These are phyloP conservation scores for Calypte anna DNA, from an alignment of 2,113 vertebrate species.

Conservation along the genomic window DNA sequence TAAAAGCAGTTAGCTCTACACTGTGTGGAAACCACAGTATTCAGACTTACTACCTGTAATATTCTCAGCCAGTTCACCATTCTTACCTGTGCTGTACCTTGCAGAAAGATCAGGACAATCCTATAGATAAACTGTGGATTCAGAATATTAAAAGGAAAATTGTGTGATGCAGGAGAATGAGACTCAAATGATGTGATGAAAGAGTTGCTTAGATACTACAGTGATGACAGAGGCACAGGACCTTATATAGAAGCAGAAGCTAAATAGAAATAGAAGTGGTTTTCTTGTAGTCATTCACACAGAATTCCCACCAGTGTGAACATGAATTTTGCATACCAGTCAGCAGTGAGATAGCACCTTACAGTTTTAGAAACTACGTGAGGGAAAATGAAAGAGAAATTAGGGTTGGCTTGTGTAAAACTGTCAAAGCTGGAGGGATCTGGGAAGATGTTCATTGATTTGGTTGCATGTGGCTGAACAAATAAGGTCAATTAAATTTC, in stretches of 20 bases:
- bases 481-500: neutral
- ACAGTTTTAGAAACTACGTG: neutral
- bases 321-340: neutral
- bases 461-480: neutral
- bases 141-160: neutral
- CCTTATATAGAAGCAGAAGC: neutral
- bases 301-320: neutral
- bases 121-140: neutral
- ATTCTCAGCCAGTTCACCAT: neutral
- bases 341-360: neutral
- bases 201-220: constrained; percentile 40
- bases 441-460: neutral
- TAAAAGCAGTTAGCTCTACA: neutral
- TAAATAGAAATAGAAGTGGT: neutral
- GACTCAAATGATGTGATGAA: neutral
- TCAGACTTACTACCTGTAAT: neutral
- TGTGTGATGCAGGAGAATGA: neutral
- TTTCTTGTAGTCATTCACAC: neutral
- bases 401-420: neutral
- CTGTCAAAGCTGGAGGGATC: neutral
- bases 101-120: neutral
- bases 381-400: neutral
- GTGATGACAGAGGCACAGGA: neutral
- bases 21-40: neutral
- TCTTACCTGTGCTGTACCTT: neutral